These are phyloP conservation scores for Dasypus novemcinctus DNA, from an alignment of 2,113 vertebrate genomes.

Conservation along the genomic window DNA sequence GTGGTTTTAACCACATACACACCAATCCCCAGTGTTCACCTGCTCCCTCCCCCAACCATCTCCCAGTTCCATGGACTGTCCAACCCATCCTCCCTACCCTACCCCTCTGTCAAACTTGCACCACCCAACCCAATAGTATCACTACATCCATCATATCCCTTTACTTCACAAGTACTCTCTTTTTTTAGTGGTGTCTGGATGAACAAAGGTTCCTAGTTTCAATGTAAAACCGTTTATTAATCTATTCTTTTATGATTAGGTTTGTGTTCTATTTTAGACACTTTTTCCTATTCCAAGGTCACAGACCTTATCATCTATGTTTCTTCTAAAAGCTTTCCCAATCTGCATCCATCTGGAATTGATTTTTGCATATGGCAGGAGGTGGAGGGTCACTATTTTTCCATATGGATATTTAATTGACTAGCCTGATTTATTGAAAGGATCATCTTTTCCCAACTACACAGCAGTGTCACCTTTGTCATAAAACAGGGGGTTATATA, in stretches of 20 bases:
- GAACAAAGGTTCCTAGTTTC: background rate
- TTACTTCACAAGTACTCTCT: too few species aligned
- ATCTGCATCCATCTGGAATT: background rate
- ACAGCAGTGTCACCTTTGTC: background rate
- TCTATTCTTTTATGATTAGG: background rate
- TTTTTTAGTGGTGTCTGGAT: background rate
- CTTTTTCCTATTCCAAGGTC: background rate
- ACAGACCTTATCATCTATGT: background rate
- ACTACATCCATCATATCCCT: too few species aligned
- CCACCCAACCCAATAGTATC: too few species aligned
- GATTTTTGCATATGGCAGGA: background rate
- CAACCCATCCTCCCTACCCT: too few species aligned
- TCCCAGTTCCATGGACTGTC: too few species aligned
- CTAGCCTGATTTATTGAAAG: background rate
- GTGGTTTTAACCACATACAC: too few species aligned
- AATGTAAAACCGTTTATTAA: background rate
- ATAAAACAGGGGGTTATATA: background rate
- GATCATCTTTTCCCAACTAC: background rate
- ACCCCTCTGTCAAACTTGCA: too few species aligned
- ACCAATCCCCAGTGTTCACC: too few species aligned
- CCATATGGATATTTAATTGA: conserved; percentile 30
- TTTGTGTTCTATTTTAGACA: background rate
- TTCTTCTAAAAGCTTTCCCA: background rate
- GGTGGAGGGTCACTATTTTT: background rate
- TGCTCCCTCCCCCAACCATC: too few species aligned